Base-by-base conservation (phyloP, 1,140 invertebrate genomes). In the Amyelois transitella region DNA sequence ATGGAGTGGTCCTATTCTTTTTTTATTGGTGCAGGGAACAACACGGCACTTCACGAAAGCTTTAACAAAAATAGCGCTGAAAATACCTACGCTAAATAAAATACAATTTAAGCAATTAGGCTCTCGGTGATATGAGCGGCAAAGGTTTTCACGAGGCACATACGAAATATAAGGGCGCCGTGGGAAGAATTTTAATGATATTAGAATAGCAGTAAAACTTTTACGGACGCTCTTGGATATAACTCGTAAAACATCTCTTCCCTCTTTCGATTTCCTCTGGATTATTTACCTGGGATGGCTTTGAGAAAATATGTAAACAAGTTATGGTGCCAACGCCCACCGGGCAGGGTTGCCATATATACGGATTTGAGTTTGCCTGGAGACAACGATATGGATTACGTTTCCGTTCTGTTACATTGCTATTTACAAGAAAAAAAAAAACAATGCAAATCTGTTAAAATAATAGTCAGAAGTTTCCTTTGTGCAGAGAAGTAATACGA, bases 141-240 rank as follows among this genome's bases (percentile, higher is more conserved):
- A 48, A 21, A 21, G 45, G 45, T 48, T 48, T 48, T 20, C 45
- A n/a, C 18, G 18, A 21, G n/a, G 12, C 32, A 38, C 58, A 48
- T 21, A 20, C 45, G 19, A 48, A 48, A n/a, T 51, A 51, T 25
- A 44, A 52, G 48, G 17, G 32, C 12, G 44, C 19, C 55, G 53
- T 53, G 57, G 59, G 55, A 59, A 57, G 57, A 60, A 65, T 60
- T 60, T 61, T 65, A 65, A 65, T 65, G 50, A 53, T 25, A 60
- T 55, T 32, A 44, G 17, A 19, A 38, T 50, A 21, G 14, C 48
- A 18, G 22, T 19, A 22, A 50, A 52, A 54, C 24, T 53, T 58
- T 55, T 58, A 43, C 45, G 14, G 25, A 22, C 20, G 20, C 38
- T 25, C 52, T 18, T 10, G 47, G 50, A 55, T 51, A 49, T 44